phyloP scores from a whole-genome alignment of 2,888 invertebrate species.

The Portevinia maculata region DNA sequence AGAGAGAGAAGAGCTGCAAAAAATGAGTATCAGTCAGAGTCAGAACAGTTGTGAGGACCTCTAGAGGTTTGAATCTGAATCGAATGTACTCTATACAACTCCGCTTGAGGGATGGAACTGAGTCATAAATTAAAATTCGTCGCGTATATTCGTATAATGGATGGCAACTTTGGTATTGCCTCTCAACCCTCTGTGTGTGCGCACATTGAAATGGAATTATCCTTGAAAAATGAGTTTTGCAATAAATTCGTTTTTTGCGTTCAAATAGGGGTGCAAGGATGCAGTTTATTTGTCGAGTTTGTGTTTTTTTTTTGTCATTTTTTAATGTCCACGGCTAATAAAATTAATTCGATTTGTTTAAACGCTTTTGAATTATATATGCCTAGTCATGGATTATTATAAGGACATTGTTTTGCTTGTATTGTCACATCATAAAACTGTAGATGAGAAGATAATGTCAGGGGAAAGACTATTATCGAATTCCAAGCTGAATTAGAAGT shows the following conservation, averaged over 20 bases:
- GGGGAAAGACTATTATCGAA: too few species aligned
- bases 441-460: too few species aligned
- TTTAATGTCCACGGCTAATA: slow-evolving; percentile 32
- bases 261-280: slow-evolving; percentile 34
- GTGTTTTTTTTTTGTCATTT: too few species aligned
- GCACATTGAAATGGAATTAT: slow-evolving; percentile 56
- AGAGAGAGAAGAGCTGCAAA: slow-evolving; percentile 23
- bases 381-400: too few species aligned
- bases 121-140: slow-evolving; percentile 71
- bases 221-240: slow-evolving; percentile 56
- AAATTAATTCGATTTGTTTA: slow-evolving; percentile 59
- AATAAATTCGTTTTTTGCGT: slow-evolving; percentile 39
- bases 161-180: slow-evolving; percentile 41
- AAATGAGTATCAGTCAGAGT: slow-evolving; percentile 49
- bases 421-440: too few species aligned
- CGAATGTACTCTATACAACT: slow-evolving; percentile 56
- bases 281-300: slow-evolving; percentile 54
- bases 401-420: too few species aligned
- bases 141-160: slow-evolving; percentile 63
- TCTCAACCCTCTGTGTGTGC: slow-evolving; percentile 16
- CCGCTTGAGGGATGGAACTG: slow-evolving; percentile 59
- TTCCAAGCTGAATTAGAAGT: too few species aligned
- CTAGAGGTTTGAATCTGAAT: slow-evolving; percentile 67
- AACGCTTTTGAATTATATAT: slow-evolving; percentile 21
- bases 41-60: slow-evolving; percentile 52